Evolutionary conservation across 2,888 invertebrate genomes (phyloP).

Genomic region (Gibbula magus): DNA sequence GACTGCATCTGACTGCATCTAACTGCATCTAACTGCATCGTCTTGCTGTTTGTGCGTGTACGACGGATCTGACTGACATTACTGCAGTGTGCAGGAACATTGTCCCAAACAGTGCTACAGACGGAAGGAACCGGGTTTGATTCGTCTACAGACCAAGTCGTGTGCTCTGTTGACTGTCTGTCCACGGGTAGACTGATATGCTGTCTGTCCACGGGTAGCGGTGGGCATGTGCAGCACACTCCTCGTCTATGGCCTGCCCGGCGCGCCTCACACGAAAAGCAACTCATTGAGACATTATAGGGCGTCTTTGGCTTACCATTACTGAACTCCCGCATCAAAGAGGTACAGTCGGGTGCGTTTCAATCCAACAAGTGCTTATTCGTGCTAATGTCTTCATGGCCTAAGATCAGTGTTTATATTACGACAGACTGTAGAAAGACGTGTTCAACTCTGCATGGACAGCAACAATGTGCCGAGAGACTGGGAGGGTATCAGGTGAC

Average conservation of each 20-base stretch:
- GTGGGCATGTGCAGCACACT: neutral
- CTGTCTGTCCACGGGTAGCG: neutral
- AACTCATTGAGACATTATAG: neutral
- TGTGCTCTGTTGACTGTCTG: neutral
- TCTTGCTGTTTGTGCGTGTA: constrained; percentile 9
- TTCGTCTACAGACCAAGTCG: neutral
- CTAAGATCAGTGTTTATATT: neutral
- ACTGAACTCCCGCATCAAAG: neutral
- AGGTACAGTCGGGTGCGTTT: constrained; percentile 11
- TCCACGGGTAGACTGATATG: too few species aligned
- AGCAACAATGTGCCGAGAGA: constrained; percentile 1
- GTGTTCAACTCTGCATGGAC: neutral
- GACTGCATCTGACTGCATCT: neutral
- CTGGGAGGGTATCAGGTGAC: neutral
- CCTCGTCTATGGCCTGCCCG: neutral
- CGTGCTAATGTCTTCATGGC: constrained; percentile 27
- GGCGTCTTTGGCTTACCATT: neutral
- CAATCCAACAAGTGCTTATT: constrained; percentile 24
- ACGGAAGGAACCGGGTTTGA: neutral
- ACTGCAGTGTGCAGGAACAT: neutral
- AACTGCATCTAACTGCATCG: neutral
- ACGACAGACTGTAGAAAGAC: neutral
- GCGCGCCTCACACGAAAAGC: neutral
- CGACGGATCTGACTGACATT: constrained; percentile 2
- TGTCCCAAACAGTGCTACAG: constrained; percentile 1